A percentile compares a stretch with the other conserved stretches of the same genome.
These are phyloP conservation scores for Gila robusta DNA, from an alignment of 2,797 vertebrate species.

Conservation along the genomic window DNA sequence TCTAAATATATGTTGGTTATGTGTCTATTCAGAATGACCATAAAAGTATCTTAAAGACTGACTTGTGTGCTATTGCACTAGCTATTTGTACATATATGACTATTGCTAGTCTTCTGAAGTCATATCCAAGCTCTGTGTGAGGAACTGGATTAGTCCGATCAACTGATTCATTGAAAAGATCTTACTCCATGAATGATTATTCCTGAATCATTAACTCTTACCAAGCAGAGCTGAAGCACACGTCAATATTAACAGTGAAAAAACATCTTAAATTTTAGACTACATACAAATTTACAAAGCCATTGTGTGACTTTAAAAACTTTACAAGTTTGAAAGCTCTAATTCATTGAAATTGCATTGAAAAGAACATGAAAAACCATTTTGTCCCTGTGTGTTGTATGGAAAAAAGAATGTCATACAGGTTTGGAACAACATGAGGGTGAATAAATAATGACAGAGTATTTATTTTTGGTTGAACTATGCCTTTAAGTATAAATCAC, in stretches of 20 bases:
- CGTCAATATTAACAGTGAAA: not conserved
- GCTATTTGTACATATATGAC: too few relatives aligned
- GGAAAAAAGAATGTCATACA: not conserved
- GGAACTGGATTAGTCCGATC: not conserved
- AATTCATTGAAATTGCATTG: not conserved
- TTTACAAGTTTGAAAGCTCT: not conserved
- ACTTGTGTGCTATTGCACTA: not conserved
- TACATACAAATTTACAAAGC: not conserved
- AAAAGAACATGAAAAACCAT: not conserved
- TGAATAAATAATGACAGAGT: conserved; percentile 6
- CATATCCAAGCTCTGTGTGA: not conserved
- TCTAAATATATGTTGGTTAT: too few relatives aligned
- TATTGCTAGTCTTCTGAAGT: not conserved
- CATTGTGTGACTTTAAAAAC: not conserved
- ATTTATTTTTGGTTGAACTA: conserved; percentile 6
- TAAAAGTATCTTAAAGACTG: not conserved
- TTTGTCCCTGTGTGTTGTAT: not conserved
- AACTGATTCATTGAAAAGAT: not conserved
- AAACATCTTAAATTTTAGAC: not conserved
- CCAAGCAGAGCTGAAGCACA: not conserved
- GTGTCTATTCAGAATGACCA: not conserved
- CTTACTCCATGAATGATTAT: not conserved
- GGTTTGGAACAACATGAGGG: conserved; percentile 13
- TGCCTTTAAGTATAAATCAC: not conserved
- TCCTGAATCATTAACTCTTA: not conserved